A percentile compares a stretch with the other conserved stretches of the same genome.
Evolutionary conservation across 2,797 vertebrate species (phyloP).

Genomic region (Ptychobarbus kaznakovi): DNA sequence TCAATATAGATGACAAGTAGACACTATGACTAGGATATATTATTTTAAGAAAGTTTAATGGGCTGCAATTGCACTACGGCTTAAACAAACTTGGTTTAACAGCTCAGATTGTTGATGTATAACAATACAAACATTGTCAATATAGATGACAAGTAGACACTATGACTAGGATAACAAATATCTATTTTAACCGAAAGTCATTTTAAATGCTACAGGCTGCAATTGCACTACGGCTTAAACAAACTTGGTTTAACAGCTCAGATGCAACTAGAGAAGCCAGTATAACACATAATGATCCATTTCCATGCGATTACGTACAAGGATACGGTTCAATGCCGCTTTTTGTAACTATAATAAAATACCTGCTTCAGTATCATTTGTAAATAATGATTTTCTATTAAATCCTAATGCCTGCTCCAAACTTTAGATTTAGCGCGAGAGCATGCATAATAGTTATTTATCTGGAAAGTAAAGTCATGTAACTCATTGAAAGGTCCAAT

Average conservation of each 20-base stretch:
- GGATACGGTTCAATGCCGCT: background rate
- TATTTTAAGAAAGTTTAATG: too few species aligned
- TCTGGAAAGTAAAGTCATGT: background rate
- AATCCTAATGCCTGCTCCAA: background rate
- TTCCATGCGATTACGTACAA: background rate
- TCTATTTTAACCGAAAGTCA: too few species aligned
- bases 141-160: too few species aligned
- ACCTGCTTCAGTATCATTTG: constrained; percentile 3
- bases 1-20: background rate
- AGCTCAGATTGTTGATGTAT: too few species aligned
- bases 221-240: background rate
- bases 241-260: background rate
- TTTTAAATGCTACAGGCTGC: too few species aligned
- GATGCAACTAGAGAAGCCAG: background rate
- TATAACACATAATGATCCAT: background rate
- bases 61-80: background rate
- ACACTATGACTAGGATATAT: background rate
- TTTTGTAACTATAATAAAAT: constrained; percentile 12
- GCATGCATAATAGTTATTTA: background rate
- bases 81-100: background rate
- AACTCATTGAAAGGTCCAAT: constrained; percentile 1
- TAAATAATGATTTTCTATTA: constrained; percentile 15
- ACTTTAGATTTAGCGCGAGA: background rate
- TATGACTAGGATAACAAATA: too few species aligned
- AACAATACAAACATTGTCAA: too few species aligned